phyloP scores from a whole-genome alignment of 1,140 invertebrate genomes.

The Streblospio benedicti region DNA sequence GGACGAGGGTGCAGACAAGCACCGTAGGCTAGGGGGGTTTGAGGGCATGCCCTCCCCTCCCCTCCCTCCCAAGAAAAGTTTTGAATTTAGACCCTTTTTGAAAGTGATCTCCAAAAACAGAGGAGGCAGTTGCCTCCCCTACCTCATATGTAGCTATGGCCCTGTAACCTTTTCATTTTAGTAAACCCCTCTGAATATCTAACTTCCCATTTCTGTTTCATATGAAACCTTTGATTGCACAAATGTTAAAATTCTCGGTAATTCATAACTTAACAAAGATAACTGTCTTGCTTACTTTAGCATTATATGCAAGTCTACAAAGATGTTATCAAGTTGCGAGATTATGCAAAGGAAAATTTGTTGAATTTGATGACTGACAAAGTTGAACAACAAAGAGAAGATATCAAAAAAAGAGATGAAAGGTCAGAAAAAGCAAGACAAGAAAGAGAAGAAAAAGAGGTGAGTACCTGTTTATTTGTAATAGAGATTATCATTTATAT shows the following conservation, averaged over 20 bases:
- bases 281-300: neutral
- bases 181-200: neutral
- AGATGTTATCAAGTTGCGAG: neutral
- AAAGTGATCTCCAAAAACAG: neutral
- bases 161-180: neutral
- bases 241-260: neutral
- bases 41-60: too few relatives aligned
- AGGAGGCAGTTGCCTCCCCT: neutral
- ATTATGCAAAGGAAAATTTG: neutral
- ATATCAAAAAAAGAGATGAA: conserved; percentile 5
- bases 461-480: too few relatives aligned
- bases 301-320: conserved; percentile 5
- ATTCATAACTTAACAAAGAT: neutral
- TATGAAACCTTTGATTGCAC: neutral
- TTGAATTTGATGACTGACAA: neutral
- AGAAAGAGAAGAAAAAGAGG: neutral
- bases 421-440: neutral
- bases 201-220: neutral
- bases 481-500: too few relatives aligned
- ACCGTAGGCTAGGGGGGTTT: too few relatives aligned
- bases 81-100: too few relatives aligned
- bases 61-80: too few relatives aligned
- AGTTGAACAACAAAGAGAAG: conserved; percentile 3
- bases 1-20: too few relatives aligned
- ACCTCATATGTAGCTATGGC: neutral